Base-by-base conservation (phyloP, 2,797 vertebrate species). In the Novumbra hubbsi region DNA sequence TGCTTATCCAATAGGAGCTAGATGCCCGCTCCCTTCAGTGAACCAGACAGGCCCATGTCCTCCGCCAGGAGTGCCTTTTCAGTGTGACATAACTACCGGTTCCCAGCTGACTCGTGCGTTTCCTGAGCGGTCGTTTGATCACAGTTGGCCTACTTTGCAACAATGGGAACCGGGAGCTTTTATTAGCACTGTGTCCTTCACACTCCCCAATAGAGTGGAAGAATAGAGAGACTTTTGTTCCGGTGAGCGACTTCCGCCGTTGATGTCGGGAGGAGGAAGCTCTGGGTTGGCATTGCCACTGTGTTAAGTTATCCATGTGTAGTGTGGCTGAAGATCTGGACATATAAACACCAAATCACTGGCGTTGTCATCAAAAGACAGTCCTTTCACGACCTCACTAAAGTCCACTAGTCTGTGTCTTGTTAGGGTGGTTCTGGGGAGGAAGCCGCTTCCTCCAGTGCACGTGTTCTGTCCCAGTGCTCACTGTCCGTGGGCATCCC, bases 131-230 rank as follows among this genome's bases (percentile, higher is more conserved):
- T 32, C 19, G 28, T 32, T 17, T 65, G 28, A 34, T 65, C 28
- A 65, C 12, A 45, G 41, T 65, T 34, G 30, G 63, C 63, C 63
- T 65, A 6, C 28, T 65, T 30, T 11, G 27, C 27, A 65, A 65
- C 16, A 65, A 34, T 34, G 60, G 60, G 60, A 12, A 27, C 60
- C 30, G 63, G 32, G 63, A 34, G 63, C 30, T 28, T 3, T 19
- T 30, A 65, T 65, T 65, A 65, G 63, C 28, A 8, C 63, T 32
- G 63, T 64, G 63, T 65, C 63, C 30, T 32, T 64, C 28, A 64
- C 63, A 64, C 63, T 64, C 63, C 16, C 7, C 17, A 32, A 28
- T 30, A 65, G 63, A 19, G 60, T 63, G 60, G 27, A 24, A 30
- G 27, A 63, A 63, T 30, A 63, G 21, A 63, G 27, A 1, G 27